phyloP scores from a whole-genome alignment of 2,113 vertebrate species.

The Gobiocypris rarus region DNA sequence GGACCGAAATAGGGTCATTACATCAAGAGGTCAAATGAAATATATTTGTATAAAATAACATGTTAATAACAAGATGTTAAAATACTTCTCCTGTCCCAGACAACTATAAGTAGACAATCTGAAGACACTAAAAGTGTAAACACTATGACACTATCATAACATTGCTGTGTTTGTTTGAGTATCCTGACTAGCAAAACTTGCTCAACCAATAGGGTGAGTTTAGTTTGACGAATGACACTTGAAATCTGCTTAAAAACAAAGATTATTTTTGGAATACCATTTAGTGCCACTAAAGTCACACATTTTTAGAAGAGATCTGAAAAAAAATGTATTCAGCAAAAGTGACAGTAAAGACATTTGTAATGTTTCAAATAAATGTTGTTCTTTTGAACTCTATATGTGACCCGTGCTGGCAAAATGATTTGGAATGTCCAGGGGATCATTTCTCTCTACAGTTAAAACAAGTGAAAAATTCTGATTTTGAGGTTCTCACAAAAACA shows the following conservation, averaged over 20 bases:
- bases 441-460: no score
- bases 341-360: neutral
- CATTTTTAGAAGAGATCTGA: no score
- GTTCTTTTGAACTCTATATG: neutral
- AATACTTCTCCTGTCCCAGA: neutral
- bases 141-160: neutral
- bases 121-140: neutral
- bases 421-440: no score
- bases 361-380: neutral
- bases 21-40: constrained; percentile 65
- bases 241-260: neutral
- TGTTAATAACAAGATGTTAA: neutral
- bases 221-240: neutral
- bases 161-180: neutral
- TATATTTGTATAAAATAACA: neutral
- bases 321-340: no score
- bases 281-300: neutral
- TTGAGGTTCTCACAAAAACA: no score
- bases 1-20: constrained; percentile 62
- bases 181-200: neutral
- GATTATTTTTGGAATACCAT: neutral
- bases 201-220: constrained; percentile 2
- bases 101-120: neutral
- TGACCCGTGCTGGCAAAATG: no score
- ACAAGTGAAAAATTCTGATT: no score